Evolutionary conservation across 2,113 vertebrate species (phyloP), one percentile per base, ranked within the genome.

Genomic region (Strix uralensis): DNA sequence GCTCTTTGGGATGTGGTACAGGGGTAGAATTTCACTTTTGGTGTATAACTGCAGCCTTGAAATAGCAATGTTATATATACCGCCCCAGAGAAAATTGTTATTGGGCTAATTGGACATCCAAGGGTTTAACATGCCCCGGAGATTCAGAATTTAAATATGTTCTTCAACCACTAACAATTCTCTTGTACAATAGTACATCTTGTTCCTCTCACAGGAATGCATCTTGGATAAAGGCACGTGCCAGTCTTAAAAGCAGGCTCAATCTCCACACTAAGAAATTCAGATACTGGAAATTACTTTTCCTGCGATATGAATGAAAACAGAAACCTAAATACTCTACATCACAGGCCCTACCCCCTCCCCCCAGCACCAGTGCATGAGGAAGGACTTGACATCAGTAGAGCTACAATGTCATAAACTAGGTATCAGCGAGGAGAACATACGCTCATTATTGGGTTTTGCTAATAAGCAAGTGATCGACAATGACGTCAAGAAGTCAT

Each of bases 361-460:
- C 42, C 20, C 21, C 15, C 72, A 29, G 15, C 1, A 0, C 0
- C 4, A 49, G 15, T 1, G 20, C 10, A 25, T 3, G 11, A 49
- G 27, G 55, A 44, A 38, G 5, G 7, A 26, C 42, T 61, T 8
- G 3, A 73, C 62, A 65, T 13, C 46, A n/a, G 21, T 9, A 49
- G 46, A 66, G 61, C 40, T 69, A 22, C 7, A 3, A 2, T 2
- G 1, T 11, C 57, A n/a, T 12, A 51, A n/a, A 44, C 15, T 3
- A 32, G 15, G 6, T 18, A 47, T 47, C 20, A 59, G 49, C 30
- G 25, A 22, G 7, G 19, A 66, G 80, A 95, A 36, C 49, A 3
- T 2, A 38, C 0, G 1, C 7, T 58, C 32, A 1, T 11, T 42
- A 11, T 0, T 49, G 62, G 0, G 9, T 58, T 69, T 21, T n/a